These are phyloP conservation scores for Agonopterix subpropinquella DNA, from an alignment of 2,888 invertebrate species.

Conservation along the genomic window DNA sequence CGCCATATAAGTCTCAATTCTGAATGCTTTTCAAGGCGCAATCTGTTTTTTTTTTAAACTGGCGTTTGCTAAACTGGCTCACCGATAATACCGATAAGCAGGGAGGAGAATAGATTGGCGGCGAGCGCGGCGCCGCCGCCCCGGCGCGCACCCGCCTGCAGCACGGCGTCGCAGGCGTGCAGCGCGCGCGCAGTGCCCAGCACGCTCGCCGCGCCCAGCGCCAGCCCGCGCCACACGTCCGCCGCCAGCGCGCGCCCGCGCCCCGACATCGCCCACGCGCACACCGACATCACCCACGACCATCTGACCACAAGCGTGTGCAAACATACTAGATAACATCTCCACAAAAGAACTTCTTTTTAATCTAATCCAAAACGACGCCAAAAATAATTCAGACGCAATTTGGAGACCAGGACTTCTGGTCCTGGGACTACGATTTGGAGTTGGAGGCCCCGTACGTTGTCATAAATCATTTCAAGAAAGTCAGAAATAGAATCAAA, in stretches of 20 bases:
- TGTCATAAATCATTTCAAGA: too few relatives aligned
- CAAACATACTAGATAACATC: too few relatives aligned
- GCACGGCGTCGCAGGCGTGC: constrained; percentile 64
- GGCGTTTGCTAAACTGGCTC: constrained; percentile 2
- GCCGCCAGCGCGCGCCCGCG: constrained; percentile 59
- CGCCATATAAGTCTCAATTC: too few relatives aligned
- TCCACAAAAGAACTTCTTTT: too few relatives aligned
- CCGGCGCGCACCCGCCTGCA: constrained; percentile 56
- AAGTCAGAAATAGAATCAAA: too few relatives aligned
- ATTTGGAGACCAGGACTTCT: too few relatives aligned
- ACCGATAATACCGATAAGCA: constrained; percentile 64
- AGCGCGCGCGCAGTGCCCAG: constrained; percentile 65
- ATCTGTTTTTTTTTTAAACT: too few relatives aligned
- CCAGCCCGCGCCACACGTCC: constrained; percentile 58
- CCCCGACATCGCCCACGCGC: constrained; percentile 56
- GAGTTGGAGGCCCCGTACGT: too few relatives aligned
- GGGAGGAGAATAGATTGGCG: constrained; percentile 62
- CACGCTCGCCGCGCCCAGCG: constrained; percentile 56
- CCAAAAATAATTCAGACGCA: too few relatives aligned
- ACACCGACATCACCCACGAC: constrained; percentile 57
- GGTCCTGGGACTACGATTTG: too few relatives aligned
- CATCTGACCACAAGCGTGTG: constrained; percentile 41
- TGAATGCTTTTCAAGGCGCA: too few relatives aligned
- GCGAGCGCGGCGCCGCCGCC: constrained; percentile 58
- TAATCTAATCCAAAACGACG: too few relatives aligned